Base-by-base conservation (phyloP, 1,140 invertebrate genomes). In the Drosophila repleta region DNA sequence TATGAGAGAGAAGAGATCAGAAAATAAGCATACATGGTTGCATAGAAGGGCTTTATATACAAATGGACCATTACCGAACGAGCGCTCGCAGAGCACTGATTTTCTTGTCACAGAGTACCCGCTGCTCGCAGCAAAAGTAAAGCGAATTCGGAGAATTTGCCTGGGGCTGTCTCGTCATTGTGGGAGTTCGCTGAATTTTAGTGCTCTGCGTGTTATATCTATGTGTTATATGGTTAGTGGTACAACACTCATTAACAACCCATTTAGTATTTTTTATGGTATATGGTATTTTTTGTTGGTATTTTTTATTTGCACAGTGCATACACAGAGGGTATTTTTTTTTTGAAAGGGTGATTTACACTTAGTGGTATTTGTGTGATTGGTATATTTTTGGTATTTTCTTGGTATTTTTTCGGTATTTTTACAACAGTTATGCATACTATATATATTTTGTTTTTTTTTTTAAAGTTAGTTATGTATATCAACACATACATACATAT, bases 281-380 rank as follows among this genome's bases (percentile, higher is more conserved):
- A 35, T 46, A 48, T 15, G 11, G 26, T 55, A 53, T 63, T 64
- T 67, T 61, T 49, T 64, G 65, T 21, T 41, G 48, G 60, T 10
- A 26, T 45, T 72, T 74, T 48, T 48, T 49, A 35, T 76, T 84
- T 84, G 81, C 81, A 81, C 79, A 82, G 80, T 82, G 79, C 79
- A 82, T 78, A 78, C 79, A 78, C 62, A 68, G 51, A 61, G 46
- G 39, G 39, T 37, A 43, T 43, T 21, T 41, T 21, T 51, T 48
- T 62, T 21, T 52, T 46, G 8, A 29, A 6, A 1, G 37, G 37
- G 45, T 69, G 46, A 52, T 11, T 20, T 37, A 17, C 35, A 18
- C 11, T 52, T 51, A 26, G 24, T 64, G 26, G n/a, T 67, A 61
- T 53, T 57, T 17, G 24, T 55, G 20, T 24, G 20, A 4, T 64